Base-by-base conservation (phyloP, 2,888 invertebrate species). In the Notodonta dromedarius region DNA sequence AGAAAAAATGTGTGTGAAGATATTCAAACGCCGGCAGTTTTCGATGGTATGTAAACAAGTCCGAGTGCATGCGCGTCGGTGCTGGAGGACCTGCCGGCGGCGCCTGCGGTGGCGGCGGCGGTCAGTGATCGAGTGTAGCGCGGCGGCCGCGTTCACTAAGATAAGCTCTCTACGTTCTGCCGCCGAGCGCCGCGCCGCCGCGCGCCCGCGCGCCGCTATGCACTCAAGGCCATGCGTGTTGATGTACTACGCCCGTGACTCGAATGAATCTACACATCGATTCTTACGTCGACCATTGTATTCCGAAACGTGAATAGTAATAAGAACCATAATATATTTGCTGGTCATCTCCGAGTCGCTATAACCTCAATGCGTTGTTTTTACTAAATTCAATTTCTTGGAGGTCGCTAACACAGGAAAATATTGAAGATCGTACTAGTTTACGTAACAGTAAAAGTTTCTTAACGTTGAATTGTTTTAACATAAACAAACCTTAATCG, bases 201-300 rank as follows among this genome's bases (percentile, higher is more conserved):
- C 16, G 42, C 24, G 67, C 63, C 62, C 68, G 73, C 72, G 69
- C 71, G 63, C 66, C 73, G 71, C 74, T 73, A 76, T 76, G 72
- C 84, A 78, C 70, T 79, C 88, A 91, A 91, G 91, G 91, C 84
- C 89, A 76, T 74, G 71, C 72, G 78, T 83, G 84, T 85, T 86
- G 85, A 87, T 84, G 85, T 85, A 83, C 76, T 75, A 73, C 76
- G 82, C 81, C 87, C 89, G 87, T 90, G 89, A 89, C 86, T 89
- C 77, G 89, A 85, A 88, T 90, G 79, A 82, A 81, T 82, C 79
- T 82, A 80, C 83, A 84, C 79, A 76, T 70, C 74, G 70, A 78
- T 74, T 73, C 80, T 79, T 66, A 81, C 78, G 79, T 75, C 74
- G 66, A 65, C 84, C 76, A 89, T 89, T 90, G 90, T 88, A 74